Evolutionary conservation across 2,888 invertebrate genomes (phyloP).

Genomic region (Flexamia atlantica): DNA sequence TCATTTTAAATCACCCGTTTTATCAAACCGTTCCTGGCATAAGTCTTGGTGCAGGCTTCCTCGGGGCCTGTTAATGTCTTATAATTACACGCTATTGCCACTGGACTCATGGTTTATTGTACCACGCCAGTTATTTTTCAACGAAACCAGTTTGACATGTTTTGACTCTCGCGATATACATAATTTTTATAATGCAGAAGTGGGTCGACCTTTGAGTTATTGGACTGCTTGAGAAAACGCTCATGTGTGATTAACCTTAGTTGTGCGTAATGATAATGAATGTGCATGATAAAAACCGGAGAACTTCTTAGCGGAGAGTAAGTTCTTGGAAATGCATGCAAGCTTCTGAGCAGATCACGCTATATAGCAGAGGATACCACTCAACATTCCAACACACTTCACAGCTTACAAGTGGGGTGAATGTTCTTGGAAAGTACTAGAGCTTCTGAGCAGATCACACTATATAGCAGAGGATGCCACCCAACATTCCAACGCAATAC

Average conservation of each 20-base stretch:
- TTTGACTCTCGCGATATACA: conserved; percentile 19
- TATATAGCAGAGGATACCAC: no score
- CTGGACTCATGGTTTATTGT: conserved; percentile 35
- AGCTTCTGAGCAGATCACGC: no score
- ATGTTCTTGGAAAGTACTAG: no score
- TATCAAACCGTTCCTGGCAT: background rate
- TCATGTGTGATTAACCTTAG: background rate
- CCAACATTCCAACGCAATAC: no score
- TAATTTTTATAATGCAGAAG: conserved; percentile 28
- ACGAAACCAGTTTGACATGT: conserved; percentile 48
- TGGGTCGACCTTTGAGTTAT: conserved; percentile 10
- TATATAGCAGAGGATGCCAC: no score
- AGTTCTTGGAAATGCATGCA: no score
- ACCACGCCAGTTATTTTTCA: conserved; percentile 33
- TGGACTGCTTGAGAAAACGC: conserved; percentile 32
- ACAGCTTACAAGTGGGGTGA: no score
- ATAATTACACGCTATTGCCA: conserved; percentile 44
- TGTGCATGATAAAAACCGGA: no score
- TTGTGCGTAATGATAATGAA: background rate
- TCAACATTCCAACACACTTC: no score
- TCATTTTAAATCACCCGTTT: background rate
- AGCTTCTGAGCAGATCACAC: no score
- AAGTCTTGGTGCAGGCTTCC: conserved; percentile 9
- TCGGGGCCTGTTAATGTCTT: background rate
- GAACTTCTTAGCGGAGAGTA: no score